A percentile compares a stretch with the other conserved stretches of the same genome.
Evolutionary conservation across 1,140 invertebrate genomes (phyloP).

Genomic region (Meloidogyne hapla): DNA sequence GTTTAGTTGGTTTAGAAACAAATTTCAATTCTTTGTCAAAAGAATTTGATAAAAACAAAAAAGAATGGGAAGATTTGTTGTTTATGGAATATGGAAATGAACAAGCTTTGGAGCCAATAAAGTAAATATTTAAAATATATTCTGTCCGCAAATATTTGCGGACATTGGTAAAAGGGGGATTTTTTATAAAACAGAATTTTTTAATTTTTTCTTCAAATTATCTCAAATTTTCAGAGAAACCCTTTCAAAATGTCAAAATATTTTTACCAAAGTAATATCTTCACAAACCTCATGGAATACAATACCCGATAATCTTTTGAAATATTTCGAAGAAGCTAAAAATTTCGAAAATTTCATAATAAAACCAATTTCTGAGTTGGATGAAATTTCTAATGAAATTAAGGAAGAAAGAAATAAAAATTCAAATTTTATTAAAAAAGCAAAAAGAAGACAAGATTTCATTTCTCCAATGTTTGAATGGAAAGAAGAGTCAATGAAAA

Average conservation of each 20-base stretch:
- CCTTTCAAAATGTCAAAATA: background rate
- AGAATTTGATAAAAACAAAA: background rate
- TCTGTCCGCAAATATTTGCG: no score
- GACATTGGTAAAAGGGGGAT: no score
- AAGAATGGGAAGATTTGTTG: background rate
- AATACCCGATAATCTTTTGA: background rate
- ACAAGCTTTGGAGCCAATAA: background rate
- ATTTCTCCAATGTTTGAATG: background rate
- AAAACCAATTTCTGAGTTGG: background rate
- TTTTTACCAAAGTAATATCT: background rate
- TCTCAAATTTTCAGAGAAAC: background rate
- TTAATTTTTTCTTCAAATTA: background rate
- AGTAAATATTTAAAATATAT: background rate
- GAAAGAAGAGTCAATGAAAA: background rate
- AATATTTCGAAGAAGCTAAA: background rate
- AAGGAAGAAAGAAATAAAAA: background rate
- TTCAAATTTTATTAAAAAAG: background rate
- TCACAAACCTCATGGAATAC: background rate
- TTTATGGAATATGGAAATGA: background rate
- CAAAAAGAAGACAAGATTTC: background rate
- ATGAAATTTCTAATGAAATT: background rate
- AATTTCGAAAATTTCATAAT: background rate
- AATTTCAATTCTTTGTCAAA: background rate
- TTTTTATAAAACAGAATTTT: no score
- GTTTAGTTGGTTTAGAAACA: background rate